These are phyloP conservation scores for Sebastiscus tertius DNA, from an alignment of 2,797 vertebrate species.

Conservation along the genomic window DNA sequence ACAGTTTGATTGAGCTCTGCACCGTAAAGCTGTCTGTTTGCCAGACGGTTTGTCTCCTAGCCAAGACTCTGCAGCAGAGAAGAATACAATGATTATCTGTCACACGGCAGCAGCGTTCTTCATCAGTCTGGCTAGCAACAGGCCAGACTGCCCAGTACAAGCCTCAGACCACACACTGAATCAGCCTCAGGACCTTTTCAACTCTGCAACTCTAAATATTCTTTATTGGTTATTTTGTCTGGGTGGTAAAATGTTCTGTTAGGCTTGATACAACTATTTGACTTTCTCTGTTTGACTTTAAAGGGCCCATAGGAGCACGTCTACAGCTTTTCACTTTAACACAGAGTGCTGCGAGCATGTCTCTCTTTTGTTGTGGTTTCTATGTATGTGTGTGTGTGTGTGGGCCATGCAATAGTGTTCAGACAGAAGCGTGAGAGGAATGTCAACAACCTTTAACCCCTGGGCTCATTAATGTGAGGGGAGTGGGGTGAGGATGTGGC, in stretches of 20 bases:
- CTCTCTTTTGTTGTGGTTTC: conserved; percentile 22
- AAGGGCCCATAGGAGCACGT: background rate
- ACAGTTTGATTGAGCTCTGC: conserved; percentile 80
- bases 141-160: conserved; percentile 44
- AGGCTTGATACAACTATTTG: background rate
- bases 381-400: conserved; percentile 6
- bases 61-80: conserved; percentile 78
- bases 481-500: conserved; percentile 65
- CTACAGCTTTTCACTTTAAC: conserved; percentile 10
- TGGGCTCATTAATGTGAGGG: conserved; percentile 68
- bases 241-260: conserved; percentile 9
- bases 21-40: conserved; percentile 82
- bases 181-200: conserved; percentile 34
- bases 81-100: conserved; percentile 83
- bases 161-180: conserved; percentile 64
- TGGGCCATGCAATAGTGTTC: conserved; percentile 37
- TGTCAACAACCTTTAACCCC: conserved; percentile 75
- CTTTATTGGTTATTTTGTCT: conserved; percentile 23
- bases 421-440: conserved; percentile 63
- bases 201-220: conserved; percentile 27
- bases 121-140: conserved; percentile 65
- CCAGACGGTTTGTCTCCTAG: conserved; percentile 80
- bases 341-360: conserved; percentile 5
- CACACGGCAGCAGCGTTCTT: conserved; percentile 72
- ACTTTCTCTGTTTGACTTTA: conserved; percentile 6